Base-by-base conservation (phyloP, 2,888 invertebrate species). In the Trachelus iudaicus region DNA sequence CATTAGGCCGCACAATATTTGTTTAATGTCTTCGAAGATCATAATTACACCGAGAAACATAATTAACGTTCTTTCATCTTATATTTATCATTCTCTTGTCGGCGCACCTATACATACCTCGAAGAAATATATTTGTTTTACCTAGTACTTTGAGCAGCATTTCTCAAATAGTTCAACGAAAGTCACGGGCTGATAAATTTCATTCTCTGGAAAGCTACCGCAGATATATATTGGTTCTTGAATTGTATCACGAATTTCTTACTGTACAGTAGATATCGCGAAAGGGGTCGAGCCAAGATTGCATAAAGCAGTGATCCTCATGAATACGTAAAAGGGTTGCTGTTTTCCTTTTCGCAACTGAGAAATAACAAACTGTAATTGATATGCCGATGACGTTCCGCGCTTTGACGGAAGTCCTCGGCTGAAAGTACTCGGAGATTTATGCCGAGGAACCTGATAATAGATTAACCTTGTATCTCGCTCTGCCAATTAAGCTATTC, bases 361-460 rank as follows among this genome's bases (percentile, higher is more conserved):
- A 77, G 79, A 75, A 78, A 81, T 84, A 85, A 85, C 85, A 83
- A 85, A 85, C 84, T 84, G 82, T 85, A 85, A 85, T 85, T 85
- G 85, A 85, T 85, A 86, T 69, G 79, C 80, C 79, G 77, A 56
- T 76, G 79, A 56, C 56, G 56, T 15, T 56, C 9, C 56, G 23
- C 56, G 56, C 3, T 56, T 9, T 23, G 6, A 9, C 56, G 56
- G 56, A 56, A 23, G 40, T 40, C 40, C 6, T 23, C 40, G 40
- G 6, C 40, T 6, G 15, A 15, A 40, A 23, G 56, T 56, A 56
- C 56, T 56, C 1, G 0, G 23, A 23, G 23, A 56, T 56, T 56
- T 56, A 23, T 56, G 23, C 23, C 23, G 23, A 56, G 23, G 4
- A 56, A 23, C 9, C 23, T 56, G 56, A 56, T 56, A 56, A 23